These are phyloP conservation scores for Gymnobelideus leadbeateri DNA, from an alignment of 2,113 vertebrate genomes.

Conservation along the genomic window DNA sequence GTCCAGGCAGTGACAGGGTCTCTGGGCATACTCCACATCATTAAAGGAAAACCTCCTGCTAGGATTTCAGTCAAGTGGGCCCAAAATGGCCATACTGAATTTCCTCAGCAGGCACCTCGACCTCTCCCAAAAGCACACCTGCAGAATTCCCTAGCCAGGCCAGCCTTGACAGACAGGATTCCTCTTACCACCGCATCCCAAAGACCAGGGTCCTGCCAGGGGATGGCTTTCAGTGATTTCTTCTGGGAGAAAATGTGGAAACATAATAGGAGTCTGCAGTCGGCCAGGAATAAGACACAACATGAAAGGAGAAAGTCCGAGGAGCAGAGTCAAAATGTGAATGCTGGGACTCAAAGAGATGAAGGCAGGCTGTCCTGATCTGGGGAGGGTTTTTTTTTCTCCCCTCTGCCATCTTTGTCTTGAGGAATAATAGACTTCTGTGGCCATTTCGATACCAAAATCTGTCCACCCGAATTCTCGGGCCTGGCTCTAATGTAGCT, in stretches of 20 bases:
- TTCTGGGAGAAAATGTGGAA: not conserved
- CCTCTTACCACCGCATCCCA: accelerated
- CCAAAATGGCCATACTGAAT: not conserved
- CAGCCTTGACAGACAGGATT: accelerated
- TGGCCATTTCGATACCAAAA: not conserved
- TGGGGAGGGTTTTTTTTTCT: not conserved
- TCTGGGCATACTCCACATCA: not conserved
- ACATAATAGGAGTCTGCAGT: accelerated
- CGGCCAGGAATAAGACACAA: not conserved
- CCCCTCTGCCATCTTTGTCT: not conserved
- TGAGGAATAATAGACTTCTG: not conserved
- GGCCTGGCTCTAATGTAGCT: not conserved
- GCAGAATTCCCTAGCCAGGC: accelerated
- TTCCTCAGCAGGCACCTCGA: accelerated
- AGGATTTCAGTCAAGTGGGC: not conserved
- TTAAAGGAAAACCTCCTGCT: not conserved
- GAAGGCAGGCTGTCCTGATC: not conserved
- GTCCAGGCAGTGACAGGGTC: not conserved
- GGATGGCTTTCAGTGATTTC: accelerated
- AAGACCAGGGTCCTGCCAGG: accelerated
- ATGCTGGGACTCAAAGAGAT: not conserved
- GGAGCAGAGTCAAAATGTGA: not conserved
- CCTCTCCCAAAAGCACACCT: not conserved
- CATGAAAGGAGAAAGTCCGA: not conserved
- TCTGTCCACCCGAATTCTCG: not conserved